Percentiles rank a stretch among this genome's conserved stretches.
Conservation (phyloP, 2,888 invertebrate genomes). For the Ornithoptera priamus region DNA sequence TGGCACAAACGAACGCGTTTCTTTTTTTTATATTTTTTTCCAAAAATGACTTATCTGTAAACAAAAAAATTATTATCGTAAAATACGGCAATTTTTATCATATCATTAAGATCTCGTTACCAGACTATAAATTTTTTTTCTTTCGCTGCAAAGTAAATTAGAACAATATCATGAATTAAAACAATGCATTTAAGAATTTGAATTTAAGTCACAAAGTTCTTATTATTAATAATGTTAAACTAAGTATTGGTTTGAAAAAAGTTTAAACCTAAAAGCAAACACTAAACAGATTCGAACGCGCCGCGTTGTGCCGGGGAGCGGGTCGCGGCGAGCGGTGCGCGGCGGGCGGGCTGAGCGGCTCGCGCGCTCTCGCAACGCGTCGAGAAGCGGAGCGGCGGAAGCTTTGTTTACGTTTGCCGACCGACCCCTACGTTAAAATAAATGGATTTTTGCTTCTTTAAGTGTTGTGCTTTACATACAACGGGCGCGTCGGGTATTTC, state of each 20-base stretch:
- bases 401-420: conserved; percentile 12
- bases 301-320: not conserved
- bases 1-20: too few species aligned
- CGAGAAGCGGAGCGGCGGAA: not conserved
- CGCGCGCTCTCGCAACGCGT: not conserved
- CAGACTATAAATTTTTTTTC: not conserved
- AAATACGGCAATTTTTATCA: too few species aligned
- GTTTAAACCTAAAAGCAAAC: not conserved
- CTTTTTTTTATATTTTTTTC: too few species aligned
- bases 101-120: too few species aligned
- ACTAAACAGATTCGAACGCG: not conserved
- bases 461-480: not conserved
- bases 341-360: not conserved
- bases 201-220: not conserved
- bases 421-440: not conserved
- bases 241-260: not conserved
- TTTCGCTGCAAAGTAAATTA: not conserved
- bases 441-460: not conserved
- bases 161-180: not conserved
- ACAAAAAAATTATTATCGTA: not conserved
- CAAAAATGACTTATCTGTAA: not conserved
- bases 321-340: not conserved
- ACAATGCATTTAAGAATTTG: not conserved
- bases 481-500: not conserved
- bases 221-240: not conserved